phyloP scores from a whole-genome alignment of 2,797 vertebrate genomes.

The Geotrypetes seraphini region DNA sequence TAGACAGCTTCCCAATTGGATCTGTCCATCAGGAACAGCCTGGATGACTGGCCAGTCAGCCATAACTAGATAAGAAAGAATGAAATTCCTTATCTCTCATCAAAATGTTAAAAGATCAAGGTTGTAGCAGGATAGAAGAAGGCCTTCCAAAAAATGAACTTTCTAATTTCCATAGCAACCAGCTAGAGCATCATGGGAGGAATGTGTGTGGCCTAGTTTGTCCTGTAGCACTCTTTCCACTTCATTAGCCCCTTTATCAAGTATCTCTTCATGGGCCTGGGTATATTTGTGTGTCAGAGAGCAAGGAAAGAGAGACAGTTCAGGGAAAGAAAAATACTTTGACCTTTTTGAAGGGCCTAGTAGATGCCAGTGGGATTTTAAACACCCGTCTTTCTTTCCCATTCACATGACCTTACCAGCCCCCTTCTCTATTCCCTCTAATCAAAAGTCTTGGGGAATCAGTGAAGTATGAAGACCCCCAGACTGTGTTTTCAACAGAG shows the following conservation, averaged over 20 bases:
- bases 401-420: constrained; percentile 25
- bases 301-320: too few relatives aligned
- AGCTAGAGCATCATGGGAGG: constrained; percentile 45
- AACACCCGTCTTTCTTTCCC: constrained; percentile 16
- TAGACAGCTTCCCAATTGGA: constrained; percentile 30
- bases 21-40: constrained; percentile 32
- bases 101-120: constrained; percentile 57
- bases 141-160: constrained; percentile 44
- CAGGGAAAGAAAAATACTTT: constrained; percentile 37
- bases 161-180: constrained; percentile 55
- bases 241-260: constrained; percentile 64
- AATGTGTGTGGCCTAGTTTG: constrained; percentile 39
- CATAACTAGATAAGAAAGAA: constrained; percentile 60
- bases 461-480: constrained; percentile 23
- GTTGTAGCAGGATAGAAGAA: constrained; percentile 47
- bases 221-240: constrained; percentile 51
- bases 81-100: constrained; percentile 58
- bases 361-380: constrained; percentile 28
- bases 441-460: constrained; percentile 28
- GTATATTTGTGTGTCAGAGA: constrained; percentile 36
- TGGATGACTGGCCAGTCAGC: constrained; percentile 34
- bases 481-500: constrained; percentile 13
- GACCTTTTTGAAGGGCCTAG: constrained; percentile 43
- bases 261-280: constrained; percentile 42
- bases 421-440: constrained; percentile 18